These are phyloP conservation scores for Callopanchax toddi DNA, from an alignment of 2,113 vertebrate genomes.

Conservation along the genomic window DNA sequence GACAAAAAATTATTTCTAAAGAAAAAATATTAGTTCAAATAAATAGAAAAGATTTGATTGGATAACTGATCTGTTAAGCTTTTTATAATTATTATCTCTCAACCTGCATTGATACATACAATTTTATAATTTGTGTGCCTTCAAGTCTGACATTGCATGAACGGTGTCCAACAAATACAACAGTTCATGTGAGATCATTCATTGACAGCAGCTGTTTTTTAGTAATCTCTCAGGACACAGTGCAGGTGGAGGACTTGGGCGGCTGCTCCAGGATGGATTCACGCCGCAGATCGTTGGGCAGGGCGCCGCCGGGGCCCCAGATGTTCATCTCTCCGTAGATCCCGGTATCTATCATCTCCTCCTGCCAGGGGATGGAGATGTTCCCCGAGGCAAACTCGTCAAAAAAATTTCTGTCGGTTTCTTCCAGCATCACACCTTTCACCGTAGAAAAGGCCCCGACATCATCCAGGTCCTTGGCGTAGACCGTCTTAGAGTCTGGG, in stretches of 20 bases:
- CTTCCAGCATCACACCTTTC: slow-evolving; percentile 82
- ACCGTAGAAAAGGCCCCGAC: slow-evolving; percentile 89
- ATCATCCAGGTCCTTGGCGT: slow-evolving; percentile 85
- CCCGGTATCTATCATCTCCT: slow-evolving; percentile 89
- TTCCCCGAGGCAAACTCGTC: slow-evolving; percentile 86
- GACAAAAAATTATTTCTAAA: background rate
- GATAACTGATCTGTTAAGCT: background rate
- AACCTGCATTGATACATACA: background rate
- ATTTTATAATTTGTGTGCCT: background rate
- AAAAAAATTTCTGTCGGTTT: slow-evolving; percentile 79
- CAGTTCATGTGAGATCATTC: background rate
- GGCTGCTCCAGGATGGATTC: slow-evolving; percentile 72
- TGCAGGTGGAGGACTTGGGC: slow-evolving; percentile 84
- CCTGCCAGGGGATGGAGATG: slow-evolving; percentile 89
- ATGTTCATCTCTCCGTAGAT: slow-evolving; percentile 84
- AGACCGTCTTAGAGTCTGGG: slow-evolving; percentile 87
- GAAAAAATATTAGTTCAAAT: background rate
- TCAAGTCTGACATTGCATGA: background rate
- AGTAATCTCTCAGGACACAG: slow-evolving; percentile 65
- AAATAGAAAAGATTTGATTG: background rate
- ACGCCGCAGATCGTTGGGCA: slow-evolving; percentile 83
- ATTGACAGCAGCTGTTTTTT: too few relatives aligned
- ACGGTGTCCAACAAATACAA: background rate
- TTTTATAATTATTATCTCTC: background rate
- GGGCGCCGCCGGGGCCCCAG: slow-evolving; percentile 73